Conservation (phyloP, 2,797 vertebrate species). For the Microctenopoma steveboyesi region DNA sequence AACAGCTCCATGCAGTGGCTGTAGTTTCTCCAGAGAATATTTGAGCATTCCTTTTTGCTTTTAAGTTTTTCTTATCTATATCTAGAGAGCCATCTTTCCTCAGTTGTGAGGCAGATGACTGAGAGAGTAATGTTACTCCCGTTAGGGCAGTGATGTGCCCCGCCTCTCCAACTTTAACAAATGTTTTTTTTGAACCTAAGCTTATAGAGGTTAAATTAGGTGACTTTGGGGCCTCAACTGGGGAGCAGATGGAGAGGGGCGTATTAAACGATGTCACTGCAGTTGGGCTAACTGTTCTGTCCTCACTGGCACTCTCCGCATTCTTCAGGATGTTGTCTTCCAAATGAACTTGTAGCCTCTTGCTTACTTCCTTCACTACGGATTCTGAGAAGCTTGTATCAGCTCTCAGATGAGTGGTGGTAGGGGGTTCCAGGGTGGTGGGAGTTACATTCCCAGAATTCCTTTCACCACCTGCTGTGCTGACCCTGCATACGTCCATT, state of each 20-base stretch:
- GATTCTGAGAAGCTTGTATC: conserved; percentile 53
- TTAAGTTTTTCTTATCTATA: conserved; percentile 36
- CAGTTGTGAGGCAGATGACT: conserved; percentile 46
- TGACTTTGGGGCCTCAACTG: conserved; percentile 52
- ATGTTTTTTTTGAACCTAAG: conserved; percentile 61
- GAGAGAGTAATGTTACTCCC: conserved; percentile 68
- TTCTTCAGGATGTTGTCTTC: conserved; percentile 56
- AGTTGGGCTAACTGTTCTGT: not conserved
- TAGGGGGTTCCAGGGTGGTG: conserved; percentile 12
- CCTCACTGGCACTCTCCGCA: conserved; percentile 1
- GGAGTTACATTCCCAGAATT: conserved; percentile 59
- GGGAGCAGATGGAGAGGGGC: conserved; percentile 25
- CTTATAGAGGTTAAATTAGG: conserved; percentile 60
- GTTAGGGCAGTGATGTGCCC: conserved; percentile 60
- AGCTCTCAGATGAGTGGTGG: not conserved
- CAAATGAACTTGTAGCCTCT: conserved; percentile 74
- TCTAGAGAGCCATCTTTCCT: conserved; percentile 7
- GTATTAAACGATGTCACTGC: conserved; percentile 23
- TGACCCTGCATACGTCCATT: conserved; percentile 52
- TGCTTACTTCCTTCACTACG: conserved; percentile 75
- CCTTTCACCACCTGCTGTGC: conserved; percentile 18
- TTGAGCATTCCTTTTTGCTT: conserved; percentile 40
- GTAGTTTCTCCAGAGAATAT: conserved; percentile 37
- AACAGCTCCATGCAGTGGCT: not conserved
- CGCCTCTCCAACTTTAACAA: conserved; percentile 57